Base-by-base conservation (phyloP, 2,888 invertebrate species). In the Chaitophorus viminalis region DNA sequence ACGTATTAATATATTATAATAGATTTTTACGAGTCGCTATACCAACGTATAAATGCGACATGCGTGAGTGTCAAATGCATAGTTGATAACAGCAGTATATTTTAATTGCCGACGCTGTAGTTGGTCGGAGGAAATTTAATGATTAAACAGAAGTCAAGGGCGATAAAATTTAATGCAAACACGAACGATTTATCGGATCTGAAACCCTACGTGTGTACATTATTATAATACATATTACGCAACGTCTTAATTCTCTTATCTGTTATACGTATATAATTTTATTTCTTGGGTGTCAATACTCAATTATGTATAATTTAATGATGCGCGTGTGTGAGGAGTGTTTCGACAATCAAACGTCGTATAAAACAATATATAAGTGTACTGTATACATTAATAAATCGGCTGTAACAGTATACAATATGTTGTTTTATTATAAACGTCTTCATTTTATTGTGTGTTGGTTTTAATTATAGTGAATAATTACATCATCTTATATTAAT, bases 121-220 rank as follows among this genome's bases (percentile, higher is more conserved):
- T 14, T 14, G 14, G 46, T 1, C 46, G 46, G 46, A 46, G 46
- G 65, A 14, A 46, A n/a, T 72, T 11, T n/a, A 33, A 52, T n/a
- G 36, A 74, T 74, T 74, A 74, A 82, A 74, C 36, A 75, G 75
- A 74, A 83, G 83, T 83, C 83, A 74, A 74, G 83, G 74, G n/a
- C 60, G 36, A 75, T 60, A 60, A 60, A n/a, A 82, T 70, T 2
- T 25, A 21, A 60, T 8, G 60, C 17, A 54, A 54, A 54, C 54
- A 21, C 60, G 25, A 5, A 25, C 60, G 21, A 25, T 21, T 60
- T 6, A 60, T 60, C 60, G 46, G 46, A 46, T 60, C 60, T 9
- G 60, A 21, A 5, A 60, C 60, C 21, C 25, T 25, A 25, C 25
- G 60, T n/a, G 78, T 18, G 14, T 77, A 54, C 14, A 33, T 39